Conservation (phyloP, 2,888 invertebrate genomes). For the Parochlus steinenii region DNA sequence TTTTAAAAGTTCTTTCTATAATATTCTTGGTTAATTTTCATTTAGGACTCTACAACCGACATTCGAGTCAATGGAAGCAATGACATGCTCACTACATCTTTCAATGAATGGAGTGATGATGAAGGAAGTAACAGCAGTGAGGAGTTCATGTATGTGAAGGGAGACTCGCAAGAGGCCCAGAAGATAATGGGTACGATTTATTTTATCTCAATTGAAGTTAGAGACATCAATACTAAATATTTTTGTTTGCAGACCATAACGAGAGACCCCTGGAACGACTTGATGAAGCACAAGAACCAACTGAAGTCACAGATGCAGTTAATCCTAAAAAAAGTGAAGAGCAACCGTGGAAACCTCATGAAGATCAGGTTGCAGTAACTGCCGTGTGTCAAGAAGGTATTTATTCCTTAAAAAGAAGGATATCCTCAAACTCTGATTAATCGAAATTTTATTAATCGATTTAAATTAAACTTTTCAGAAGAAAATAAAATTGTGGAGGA, state of each 20-base stretch:
- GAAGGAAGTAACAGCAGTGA: conserved; percentile 25
- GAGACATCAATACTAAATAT: too few species aligned
- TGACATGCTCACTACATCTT: conserved; percentile 16
- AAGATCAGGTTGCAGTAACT: neutral
- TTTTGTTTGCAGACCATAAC: too few species aligned
- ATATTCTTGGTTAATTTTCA: neutral
- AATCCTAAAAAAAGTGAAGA: neutral
- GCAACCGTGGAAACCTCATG: neutral
- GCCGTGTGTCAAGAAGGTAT: neutral
- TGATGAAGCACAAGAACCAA: conserved; percentile 25
- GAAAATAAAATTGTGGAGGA: conserved; percentile 19
- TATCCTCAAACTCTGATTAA: neutral
- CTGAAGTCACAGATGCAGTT: neutral
- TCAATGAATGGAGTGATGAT: conserved; percentile 28
- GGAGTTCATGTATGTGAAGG: conserved; percentile 21
- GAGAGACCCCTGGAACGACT: conserved; percentile 8
- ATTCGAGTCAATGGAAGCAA: conserved; percentile 15
- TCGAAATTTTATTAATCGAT: neutral
- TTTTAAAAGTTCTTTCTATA: neutral
- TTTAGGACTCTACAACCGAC: conserved; percentile 13
- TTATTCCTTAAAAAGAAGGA: too few species aligned
- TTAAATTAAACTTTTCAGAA: conserved; percentile 11
- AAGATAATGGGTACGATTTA: conserved; percentile 11
- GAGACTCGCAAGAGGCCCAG: conserved; percentile 16
- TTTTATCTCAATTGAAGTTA: neutral